Conservation (phyloP, 1,140 invertebrate species). For the Goniozus legneri region DNA sequence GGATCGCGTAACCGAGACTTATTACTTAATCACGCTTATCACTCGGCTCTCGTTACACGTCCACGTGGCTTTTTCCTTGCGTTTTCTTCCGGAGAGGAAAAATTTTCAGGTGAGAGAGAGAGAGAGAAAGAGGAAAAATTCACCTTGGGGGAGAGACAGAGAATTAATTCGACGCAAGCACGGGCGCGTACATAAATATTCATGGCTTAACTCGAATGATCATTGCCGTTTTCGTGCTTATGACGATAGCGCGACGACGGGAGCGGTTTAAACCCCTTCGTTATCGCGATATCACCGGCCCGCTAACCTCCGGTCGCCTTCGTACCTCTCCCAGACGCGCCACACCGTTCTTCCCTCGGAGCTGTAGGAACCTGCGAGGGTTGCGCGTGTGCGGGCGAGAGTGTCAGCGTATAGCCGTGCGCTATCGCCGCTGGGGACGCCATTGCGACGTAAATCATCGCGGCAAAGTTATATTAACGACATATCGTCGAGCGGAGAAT, state of each 20-base stretch:
- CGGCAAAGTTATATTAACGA: conserved; percentile 36
- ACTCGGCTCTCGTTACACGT: no score
- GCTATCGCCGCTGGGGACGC: no score
- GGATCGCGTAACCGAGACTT: no score
- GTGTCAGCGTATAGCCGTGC: no score
- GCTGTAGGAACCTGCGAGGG: no score
- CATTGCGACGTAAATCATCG: conserved; percentile 27
- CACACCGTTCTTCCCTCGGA: no score
- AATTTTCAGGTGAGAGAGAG: neutral
- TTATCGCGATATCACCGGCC: neutral
- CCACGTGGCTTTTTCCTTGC: no score
- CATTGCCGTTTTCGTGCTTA: conserved; percentile 11
- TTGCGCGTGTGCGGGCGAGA: no score
- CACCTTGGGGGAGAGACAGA: neutral
- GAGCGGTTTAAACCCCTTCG: neutral
- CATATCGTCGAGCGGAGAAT: conserved; percentile 26
- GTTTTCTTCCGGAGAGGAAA: neutral
- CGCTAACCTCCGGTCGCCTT: neutral
- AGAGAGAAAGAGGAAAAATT: neutral
- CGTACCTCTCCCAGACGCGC: no score
- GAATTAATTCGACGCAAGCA: neutral
- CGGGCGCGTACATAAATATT: neutral
- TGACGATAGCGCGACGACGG: neutral
- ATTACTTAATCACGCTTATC: no score
- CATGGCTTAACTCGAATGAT: no score